Conservation (phyloP, 2,888 invertebrate genomes). For the Hypercompe scribonia region DNA sequence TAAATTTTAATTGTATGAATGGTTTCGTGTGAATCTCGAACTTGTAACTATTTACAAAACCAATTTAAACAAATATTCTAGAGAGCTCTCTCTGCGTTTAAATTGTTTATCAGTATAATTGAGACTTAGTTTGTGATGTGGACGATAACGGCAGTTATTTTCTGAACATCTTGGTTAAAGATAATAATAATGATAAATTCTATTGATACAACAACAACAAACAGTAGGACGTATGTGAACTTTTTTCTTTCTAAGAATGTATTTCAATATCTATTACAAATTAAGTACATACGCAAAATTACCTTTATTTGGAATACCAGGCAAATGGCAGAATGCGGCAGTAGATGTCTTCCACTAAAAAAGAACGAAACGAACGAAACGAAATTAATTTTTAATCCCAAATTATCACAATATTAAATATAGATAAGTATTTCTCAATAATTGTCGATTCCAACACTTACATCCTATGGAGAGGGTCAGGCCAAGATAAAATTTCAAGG, state of each 20-base stretch:
- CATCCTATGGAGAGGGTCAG: too few relatives aligned
- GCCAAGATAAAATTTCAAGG: not conserved
- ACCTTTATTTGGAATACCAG: too few relatives aligned
- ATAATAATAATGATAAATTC: not conserved
- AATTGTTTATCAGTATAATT: slow-evolving; percentile 7
- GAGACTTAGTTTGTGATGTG: slow-evolving; percentile 1
- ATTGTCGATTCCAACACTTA: too few relatives aligned
- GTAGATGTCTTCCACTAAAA: too few relatives aligned
- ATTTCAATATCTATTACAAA: not conserved
- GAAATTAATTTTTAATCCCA: too few relatives aligned
- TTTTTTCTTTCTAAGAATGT: not conserved
- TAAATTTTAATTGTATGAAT: slow-evolving; percentile 23
- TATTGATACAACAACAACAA: not conserved
- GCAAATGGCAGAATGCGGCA: too few relatives aligned
- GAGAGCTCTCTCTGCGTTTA: slow-evolving; percentile 4
- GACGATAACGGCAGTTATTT: not conserved
- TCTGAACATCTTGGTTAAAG: not conserved
- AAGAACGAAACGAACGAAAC: too few relatives aligned
- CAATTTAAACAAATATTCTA: slow-evolving; percentile 9
- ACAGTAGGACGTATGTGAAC: not conserved
- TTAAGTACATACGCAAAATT: not conserved
- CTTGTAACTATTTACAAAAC: slow-evolving; percentile 10
- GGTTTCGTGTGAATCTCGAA: slow-evolving; percentile 16
- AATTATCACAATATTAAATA: too few relatives aligned
- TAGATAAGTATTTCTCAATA: too few relatives aligned